Percentiles rank a stretch among this genome's conserved stretches.
Conservation (phyloP, 2,888 invertebrate genomes). For the Megalurothrips usitatus region DNA sequence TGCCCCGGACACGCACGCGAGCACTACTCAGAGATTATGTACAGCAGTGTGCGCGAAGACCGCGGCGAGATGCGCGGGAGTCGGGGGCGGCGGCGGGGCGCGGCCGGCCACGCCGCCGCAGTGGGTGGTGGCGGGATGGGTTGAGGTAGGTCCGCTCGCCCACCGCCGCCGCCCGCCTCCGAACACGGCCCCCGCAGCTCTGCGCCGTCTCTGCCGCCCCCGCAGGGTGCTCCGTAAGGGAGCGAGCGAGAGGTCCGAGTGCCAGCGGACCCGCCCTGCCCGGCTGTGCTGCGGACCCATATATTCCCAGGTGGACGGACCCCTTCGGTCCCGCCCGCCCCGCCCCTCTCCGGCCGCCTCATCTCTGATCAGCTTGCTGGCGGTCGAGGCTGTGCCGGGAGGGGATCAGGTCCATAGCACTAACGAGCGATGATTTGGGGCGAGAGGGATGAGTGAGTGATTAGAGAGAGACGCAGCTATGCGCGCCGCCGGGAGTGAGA, state of each 20-base stretch:
- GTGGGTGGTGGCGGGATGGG: too few species aligned
- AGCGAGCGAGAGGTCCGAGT: neutral
- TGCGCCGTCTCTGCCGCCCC: too few species aligned
- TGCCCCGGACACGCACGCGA: too few species aligned
- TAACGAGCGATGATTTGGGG: too few species aligned
- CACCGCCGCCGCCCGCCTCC: too few species aligned
- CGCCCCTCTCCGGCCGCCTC: too few species aligned
- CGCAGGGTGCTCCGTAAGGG: too few species aligned
- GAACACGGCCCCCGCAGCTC: too few species aligned
- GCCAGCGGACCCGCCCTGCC: neutral
- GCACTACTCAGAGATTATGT: neutral
- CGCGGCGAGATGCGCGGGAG: neutral
- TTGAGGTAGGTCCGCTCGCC: neutral
- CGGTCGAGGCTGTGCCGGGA: neutral
- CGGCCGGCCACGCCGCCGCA: too few species aligned
- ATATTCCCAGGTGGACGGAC: neutral
- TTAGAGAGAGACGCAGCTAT: neutral
- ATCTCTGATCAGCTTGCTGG: slow-evolving; percentile 1
- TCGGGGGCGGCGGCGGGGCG: neutral
- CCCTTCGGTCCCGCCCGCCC: neutral
- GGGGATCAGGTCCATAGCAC: neutral
- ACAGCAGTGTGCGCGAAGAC: neutral
- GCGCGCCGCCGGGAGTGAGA: neutral
- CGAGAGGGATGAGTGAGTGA: neutral
- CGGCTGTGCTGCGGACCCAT: too few species aligned